A percentile compares a stretch with the other conserved stretches of the same genome.
phyloP scores from a whole-genome alignment of 2,113 vertebrate species.

The Microcebus ravelobensis region DNA sequence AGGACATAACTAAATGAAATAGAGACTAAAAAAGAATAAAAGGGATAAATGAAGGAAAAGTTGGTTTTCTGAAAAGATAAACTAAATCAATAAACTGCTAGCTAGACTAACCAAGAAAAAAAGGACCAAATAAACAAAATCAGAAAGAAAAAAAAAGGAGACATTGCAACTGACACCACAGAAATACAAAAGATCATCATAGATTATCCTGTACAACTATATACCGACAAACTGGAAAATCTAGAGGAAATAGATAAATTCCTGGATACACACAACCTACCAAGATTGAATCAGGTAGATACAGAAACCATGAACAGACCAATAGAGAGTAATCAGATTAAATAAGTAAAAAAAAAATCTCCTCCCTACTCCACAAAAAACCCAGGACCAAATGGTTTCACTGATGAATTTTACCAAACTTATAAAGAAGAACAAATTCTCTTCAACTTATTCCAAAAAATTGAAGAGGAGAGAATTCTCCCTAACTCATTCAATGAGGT shows the following conservation, averaged over 20 bases:
- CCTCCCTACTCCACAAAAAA: neutral
- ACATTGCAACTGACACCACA: no score
- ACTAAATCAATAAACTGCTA: no score
- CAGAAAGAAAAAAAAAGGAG: no score
- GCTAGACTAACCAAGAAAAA: no score
- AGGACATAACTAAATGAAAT: no score
- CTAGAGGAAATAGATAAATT: neutral
- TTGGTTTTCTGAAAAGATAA: no score
- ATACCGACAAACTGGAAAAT: neutral
- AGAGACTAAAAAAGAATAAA: no score
- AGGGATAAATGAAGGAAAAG: no score
- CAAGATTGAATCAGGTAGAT: neutral
- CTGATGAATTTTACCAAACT: neutral
- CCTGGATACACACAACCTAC: neutral
- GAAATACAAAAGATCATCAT: neutral
- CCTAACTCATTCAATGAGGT: neutral
- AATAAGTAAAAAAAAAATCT: neutral
- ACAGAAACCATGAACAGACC: neutral
- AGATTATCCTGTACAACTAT: neutral
- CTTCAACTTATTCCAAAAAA: neutral
- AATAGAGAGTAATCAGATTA: neutral
- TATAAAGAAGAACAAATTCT: neutral
- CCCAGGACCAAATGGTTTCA: neutral
- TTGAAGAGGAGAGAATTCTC: neutral
- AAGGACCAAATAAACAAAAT: no score